phyloP scores from a whole-genome alignment of 1,140 invertebrate genomes.

The Ylistrum balloti region DNA sequence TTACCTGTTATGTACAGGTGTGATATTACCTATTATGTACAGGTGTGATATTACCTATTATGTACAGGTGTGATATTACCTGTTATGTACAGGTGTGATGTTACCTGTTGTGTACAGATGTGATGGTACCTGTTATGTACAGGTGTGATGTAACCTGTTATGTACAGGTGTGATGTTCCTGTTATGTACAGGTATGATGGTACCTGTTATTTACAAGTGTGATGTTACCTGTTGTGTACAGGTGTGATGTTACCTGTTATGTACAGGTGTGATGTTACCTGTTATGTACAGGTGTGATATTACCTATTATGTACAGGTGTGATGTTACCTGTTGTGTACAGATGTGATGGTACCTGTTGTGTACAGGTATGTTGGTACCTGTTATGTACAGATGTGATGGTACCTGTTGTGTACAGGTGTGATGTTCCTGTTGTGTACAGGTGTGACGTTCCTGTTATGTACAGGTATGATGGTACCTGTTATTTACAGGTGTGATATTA shows the following conservation, averaged over 20 bases:
- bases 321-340: too few species aligned
- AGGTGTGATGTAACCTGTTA: background rate
- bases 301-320: background rate
- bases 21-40: background rate
- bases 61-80: background rate
- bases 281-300: background rate
- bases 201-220: background rate
- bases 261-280: background rate
- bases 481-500: background rate
- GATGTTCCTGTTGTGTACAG: background rate
- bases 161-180: too few species aligned
- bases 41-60: background rate
- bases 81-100: background rate
- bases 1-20: conserved; percentile 12
- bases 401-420: background rate
- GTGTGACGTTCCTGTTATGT: background rate
- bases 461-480: background rate
- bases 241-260: too few species aligned
- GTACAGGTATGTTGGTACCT: background rate
- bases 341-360: background rate
- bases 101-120: background rate
- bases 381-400: background rate
- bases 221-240: background rate
- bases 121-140: too few species aligned
- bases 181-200: background rate